Conservation (phyloP, 2,113 vertebrate species). For the Paramormyrops kingsleyae region DNA sequence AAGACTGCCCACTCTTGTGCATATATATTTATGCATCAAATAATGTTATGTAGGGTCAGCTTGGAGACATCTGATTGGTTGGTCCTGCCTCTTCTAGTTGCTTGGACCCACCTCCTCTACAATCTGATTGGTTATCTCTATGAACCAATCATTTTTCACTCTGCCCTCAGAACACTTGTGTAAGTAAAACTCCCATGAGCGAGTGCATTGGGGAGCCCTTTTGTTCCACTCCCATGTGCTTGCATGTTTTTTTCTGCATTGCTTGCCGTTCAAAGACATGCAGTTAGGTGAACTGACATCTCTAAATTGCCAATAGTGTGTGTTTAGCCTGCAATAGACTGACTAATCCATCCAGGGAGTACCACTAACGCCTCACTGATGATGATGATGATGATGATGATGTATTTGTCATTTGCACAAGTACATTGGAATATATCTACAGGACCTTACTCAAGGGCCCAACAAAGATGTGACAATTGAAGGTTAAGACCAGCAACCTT, state of each 20-base stretch:
- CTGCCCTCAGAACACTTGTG: too few species aligned
- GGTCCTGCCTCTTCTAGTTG: too few species aligned
- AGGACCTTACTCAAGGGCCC: neutral
- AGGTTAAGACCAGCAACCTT: neutral
- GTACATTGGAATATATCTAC: neutral
- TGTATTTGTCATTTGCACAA: neutral
- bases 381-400: neutral
- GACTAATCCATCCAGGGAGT: neutral
- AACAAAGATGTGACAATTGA: neutral
- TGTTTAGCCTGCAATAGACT: neutral
- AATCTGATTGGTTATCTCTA: neutral
- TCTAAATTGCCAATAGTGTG: neutral
- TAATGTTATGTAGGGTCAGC: neutral
- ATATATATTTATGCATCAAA: neutral
- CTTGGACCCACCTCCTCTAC: too few species aligned
- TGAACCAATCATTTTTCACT: neutral
- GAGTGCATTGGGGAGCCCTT: neutral
- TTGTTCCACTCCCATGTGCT: neutral
- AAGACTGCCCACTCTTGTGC: too few species aligned
- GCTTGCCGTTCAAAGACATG: neutral
- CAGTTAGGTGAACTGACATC: neutral
- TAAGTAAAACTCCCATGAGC: too few species aligned
- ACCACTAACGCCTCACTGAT: neutral
- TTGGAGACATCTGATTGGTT: neutral
- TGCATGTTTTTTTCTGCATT: neutral